Percentiles rank a stretch among this genome's conserved stretches.
Evolutionary conservation across 2,113 vertebrate genomes (phyloP).

Genomic region (Oreocharis arfaki): DNA sequence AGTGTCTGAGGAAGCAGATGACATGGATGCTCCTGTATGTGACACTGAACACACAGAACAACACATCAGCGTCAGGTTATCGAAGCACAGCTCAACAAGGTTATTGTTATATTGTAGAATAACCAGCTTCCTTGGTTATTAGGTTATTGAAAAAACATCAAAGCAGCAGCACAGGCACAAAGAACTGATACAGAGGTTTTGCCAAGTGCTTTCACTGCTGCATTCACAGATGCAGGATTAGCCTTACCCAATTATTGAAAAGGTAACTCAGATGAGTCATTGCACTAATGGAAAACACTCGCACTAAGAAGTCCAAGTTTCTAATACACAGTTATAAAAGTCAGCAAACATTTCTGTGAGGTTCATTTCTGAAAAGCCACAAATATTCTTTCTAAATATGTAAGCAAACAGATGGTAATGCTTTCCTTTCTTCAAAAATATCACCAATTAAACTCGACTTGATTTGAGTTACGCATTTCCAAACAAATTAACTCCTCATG

Average conservation of each 20-base stretch:
- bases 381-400: not conserved
- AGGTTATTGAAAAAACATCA: not conserved
- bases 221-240: not conserved
- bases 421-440: not conserved
- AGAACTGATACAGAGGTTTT: not conserved
- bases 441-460: not conserved
- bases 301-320: not conserved
- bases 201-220: not conserved
- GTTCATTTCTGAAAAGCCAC: not conserved
- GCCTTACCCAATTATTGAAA: not conserved
- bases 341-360: not conserved
- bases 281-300: not conserved
- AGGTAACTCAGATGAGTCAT: not conserved
- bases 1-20: slow-evolving; percentile 94
- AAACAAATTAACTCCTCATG: not conserved
- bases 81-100: not conserved
- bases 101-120: too few relatives aligned
- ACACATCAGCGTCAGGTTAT: not conserved
- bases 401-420: not conserved
- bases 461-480: not conserved
- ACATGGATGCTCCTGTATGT: slow-evolving; percentile 90
- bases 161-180: not conserved
- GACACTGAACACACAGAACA: slow-evolving; percentile 77
- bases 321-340: not conserved
- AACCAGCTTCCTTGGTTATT: not conserved